Evolutionary conservation across 2,888 invertebrate species (phyloP).

Genomic region (Troides aeacus): DNA sequence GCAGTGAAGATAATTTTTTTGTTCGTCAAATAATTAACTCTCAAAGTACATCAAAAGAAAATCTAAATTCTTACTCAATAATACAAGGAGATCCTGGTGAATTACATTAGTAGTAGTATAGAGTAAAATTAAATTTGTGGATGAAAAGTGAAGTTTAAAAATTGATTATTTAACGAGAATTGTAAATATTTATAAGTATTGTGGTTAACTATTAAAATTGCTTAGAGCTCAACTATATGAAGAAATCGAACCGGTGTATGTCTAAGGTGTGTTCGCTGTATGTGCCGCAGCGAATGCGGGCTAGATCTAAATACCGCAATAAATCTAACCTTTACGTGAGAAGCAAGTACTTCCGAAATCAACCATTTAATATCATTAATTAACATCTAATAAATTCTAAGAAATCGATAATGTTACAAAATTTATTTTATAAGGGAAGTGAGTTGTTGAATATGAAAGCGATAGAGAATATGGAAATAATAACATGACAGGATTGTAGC

Average conservation of each 20-base stretch:
- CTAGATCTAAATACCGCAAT: conserved; percentile 42
- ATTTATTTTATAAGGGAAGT: neutral
- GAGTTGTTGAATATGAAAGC: too few relatives aligned
- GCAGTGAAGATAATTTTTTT: neutral
- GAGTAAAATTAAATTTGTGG: too few relatives aligned
- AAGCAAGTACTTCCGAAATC: conserved; percentile 49
- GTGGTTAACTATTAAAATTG: neutral
- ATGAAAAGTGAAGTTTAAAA: neutral
- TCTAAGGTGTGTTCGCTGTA: conserved; percentile 4
- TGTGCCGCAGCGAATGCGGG: neutral
- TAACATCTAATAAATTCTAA: conserved; percentile 29
- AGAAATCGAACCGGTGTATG: conserved; percentile 9
- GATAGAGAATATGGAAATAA: neutral
- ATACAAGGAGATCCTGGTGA: too few relatives aligned
- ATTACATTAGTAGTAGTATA: too few relatives aligned
- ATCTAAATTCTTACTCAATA: too few relatives aligned
- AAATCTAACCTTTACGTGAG: conserved; percentile 54
- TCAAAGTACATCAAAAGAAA: too few relatives aligned
- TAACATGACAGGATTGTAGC: neutral
- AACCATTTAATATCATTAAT: conserved; percentile 41
- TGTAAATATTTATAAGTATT: neutral
- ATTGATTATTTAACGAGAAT: neutral
- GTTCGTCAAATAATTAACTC: neutral
- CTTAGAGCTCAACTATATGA: neutral
- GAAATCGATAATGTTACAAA: conserved; percentile 2